Evolutionary conservation across 64 coral and sea anemone species (phyloP).

Genomic region (Cladopsammia gracilis): DNA sequence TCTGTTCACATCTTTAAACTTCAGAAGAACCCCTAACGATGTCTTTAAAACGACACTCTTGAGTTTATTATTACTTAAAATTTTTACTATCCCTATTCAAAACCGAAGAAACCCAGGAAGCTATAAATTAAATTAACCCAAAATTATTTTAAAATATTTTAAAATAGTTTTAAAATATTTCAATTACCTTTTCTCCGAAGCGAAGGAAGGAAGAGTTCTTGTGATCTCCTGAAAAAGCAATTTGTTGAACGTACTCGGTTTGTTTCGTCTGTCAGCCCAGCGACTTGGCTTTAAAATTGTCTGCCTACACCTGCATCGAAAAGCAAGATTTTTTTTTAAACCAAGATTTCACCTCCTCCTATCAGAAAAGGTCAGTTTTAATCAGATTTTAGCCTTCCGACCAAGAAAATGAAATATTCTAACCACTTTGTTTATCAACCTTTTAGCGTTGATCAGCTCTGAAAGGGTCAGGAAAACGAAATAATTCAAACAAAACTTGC

Average conservation of each 20-base stretch:
- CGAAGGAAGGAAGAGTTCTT: background rate
- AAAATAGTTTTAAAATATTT: background rate
- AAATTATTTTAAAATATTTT: background rate
- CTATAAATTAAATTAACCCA: background rate
- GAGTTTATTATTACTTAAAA: background rate
- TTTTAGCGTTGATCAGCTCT: conserved; percentile 11
- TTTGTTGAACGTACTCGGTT: background rate
- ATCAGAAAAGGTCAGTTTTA: conserved; percentile 48
- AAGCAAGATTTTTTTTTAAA: conserved; percentile 5
- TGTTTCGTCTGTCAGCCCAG: background rate
- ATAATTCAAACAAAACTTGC: background rate
- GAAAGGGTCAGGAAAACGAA: background rate
- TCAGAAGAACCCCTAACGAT: background rate
- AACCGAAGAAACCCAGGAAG: background rate
- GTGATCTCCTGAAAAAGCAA: background rate
- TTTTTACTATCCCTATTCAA: background rate
- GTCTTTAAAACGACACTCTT: background rate
- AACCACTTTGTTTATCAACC: conserved; percentile 4
- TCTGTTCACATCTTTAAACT: background rate
- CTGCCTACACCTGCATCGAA: background rate
- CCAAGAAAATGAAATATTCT: conserved; percentile 45
- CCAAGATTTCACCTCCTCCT: conserved; percentile 13
- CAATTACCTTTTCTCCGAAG: background rate
- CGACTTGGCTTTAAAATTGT: background rate
- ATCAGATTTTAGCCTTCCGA: conserved; percentile 11